Evolutionary conservation across 23 tunicate genomes (phyloP).

Genomic region (Corella eumyota): DNA sequence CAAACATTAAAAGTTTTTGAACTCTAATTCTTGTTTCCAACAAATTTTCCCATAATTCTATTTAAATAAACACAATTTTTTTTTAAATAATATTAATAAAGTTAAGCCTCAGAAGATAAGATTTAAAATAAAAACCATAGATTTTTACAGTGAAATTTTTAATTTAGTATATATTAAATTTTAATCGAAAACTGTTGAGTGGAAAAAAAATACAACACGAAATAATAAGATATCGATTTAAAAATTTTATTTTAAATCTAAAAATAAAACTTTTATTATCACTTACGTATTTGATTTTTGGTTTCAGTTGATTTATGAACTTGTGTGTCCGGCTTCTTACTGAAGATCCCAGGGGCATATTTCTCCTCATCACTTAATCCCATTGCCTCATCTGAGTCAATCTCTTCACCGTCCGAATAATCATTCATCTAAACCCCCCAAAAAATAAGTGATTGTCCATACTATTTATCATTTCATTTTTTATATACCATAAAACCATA

Average conservation of each 20-base stretch:
- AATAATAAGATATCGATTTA: too few species aligned
- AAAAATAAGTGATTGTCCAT: background rate
- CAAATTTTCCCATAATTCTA: too few species aligned
- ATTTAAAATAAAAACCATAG: too few species aligned
- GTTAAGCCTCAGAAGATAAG: too few species aligned
- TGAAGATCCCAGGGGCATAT: slow-evolving; percentile 12
- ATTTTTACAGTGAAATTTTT: too few species aligned
- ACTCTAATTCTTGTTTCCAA: too few species aligned
- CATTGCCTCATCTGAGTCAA: slow-evolving; percentile 40
- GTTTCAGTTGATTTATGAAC: slow-evolving; percentile 21
- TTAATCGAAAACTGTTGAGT: too few species aligned
- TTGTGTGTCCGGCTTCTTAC: background rate
- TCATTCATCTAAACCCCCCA: background rate
- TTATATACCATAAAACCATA: background rate
- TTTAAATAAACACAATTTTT: too few species aligned
- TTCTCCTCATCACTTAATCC: slow-evolving; percentile 6
- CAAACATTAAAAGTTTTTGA: too few species aligned
- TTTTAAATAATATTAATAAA: too few species aligned
- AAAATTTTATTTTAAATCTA: background rate
- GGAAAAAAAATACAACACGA: too few species aligned
- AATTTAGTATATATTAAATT: too few species aligned
- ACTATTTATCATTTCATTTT: slow-evolving; percentile 1
- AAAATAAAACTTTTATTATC: background rate
- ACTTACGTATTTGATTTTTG: slow-evolving; percentile 31
- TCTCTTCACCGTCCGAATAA: slow-evolving; percentile 31